These are phyloP conservation scores for Tuberolachnus salignus DNA, from an alignment of 2,888 invertebrate species.

Conservation along the genomic window DNA sequence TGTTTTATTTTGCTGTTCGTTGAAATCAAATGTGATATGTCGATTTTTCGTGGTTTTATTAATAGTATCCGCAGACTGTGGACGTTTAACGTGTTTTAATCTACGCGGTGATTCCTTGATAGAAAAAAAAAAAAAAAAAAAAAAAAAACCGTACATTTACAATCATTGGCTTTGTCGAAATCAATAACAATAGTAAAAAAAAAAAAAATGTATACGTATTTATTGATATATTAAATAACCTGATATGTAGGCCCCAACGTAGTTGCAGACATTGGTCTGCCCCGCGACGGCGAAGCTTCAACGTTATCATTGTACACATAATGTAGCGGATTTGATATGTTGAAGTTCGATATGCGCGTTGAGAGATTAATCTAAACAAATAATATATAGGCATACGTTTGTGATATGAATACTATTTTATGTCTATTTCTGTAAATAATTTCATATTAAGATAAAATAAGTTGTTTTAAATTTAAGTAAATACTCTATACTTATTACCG, in stretches of 20 bases:
- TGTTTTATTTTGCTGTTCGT: conserved; percentile 2
- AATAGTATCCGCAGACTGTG: conserved; percentile 42
- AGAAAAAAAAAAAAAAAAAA: no score
- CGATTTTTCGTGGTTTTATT: conserved; percentile 5
- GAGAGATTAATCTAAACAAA: conserved; percentile 45
- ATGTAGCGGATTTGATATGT: conserved; percentile 42
- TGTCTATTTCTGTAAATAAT: no score
- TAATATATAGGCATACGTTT: neutral
- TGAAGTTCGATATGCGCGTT: conserved; percentile 29
- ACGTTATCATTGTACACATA: conserved; percentile 43
- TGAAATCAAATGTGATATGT: conserved; percentile 28
- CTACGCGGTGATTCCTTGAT: conserved; percentile 46
- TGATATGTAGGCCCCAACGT: conserved; percentile 37
- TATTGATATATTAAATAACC: conserved; percentile 2
- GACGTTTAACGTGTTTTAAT: conserved; percentile 17
- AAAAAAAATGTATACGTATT: no score
- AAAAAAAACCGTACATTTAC: neutral
- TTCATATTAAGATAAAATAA: no score
- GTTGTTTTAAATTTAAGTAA: no score
- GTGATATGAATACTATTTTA: no score
- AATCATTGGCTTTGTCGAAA: no score
- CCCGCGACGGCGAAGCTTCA: neutral
- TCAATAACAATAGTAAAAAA: no score
- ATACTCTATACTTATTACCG: no score
- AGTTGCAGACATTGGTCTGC: conserved; percentile 47